Evolutionary conservation across 2,113 vertebrate species (phyloP).

Genomic region (Theristicus caerulescens): DNA sequence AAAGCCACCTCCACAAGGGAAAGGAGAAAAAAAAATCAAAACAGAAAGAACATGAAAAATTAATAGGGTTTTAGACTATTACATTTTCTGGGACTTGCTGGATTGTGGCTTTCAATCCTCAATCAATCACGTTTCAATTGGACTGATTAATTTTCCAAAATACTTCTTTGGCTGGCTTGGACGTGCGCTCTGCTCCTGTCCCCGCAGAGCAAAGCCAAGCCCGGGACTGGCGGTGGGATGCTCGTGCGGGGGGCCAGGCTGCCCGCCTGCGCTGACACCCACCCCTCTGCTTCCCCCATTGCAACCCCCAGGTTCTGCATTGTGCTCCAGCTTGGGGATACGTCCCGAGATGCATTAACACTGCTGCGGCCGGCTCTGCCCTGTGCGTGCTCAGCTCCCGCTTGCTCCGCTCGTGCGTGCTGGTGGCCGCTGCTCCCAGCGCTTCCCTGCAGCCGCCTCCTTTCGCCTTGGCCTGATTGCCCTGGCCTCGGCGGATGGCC

Average conservation of each 20-base stretch:
- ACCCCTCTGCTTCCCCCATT: too few species aligned
- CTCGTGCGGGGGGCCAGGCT: fast-evolving
- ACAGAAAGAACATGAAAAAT: slow-evolving; percentile 46
- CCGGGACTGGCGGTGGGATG: fast-evolving
- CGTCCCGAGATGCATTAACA: fast-evolving
- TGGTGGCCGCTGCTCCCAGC: neutral
- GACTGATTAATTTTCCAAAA: slow-evolving; percentile 29
- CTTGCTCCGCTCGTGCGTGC: fast-evolving
- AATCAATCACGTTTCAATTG: slow-evolving; percentile 44
- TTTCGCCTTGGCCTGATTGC: fast-evolving
- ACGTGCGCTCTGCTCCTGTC: fast-evolving
- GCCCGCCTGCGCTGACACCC: neutral
- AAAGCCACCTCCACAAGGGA: neutral
- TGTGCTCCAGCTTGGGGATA: fast-evolving
- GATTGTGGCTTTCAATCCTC: slow-evolving; percentile 11
- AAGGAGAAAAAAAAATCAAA: neutral
- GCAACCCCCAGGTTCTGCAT: neutral
- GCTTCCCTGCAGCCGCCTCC: neutral
- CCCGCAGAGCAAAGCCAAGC: neutral
- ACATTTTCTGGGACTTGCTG: slow-evolving; percentile 26
- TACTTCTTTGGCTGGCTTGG: neutral
- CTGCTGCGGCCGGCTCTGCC: neutral
- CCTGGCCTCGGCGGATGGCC: neutral
- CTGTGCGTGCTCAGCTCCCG: fast-evolving
- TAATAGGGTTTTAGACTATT: slow-evolving; percentile 49